Evolutionary conservation across 2,888 invertebrate genomes (phyloP).

Genomic region (Ochropleura plecta): DNA sequence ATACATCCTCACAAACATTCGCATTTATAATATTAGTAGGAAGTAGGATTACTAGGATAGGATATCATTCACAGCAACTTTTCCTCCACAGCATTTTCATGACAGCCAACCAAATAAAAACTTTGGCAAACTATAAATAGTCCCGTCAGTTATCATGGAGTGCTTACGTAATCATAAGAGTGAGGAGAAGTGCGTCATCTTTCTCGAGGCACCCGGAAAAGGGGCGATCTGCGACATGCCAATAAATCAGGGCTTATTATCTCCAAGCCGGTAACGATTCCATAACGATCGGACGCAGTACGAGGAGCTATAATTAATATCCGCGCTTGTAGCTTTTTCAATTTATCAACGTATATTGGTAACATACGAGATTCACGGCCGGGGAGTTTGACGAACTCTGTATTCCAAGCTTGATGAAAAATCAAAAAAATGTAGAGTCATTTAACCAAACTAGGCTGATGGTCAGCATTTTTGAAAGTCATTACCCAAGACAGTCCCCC

Average conservation of each 20-base stretch:
- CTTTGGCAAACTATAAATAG: conserved; percentile 40
- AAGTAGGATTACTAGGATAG: too few relatives aligned
- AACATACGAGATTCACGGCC: conserved; percentile 53
- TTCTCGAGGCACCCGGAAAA: conserved; percentile 67
- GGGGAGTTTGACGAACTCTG: conserved; percentile 42
- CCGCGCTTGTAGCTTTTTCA: conserved; percentile 74
- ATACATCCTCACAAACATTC: too few relatives aligned
- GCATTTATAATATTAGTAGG: too few relatives aligned
- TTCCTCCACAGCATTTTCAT: background rate
- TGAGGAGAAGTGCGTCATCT: conserved; percentile 60
- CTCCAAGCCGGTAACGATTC: conserved; percentile 65
- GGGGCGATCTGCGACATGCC: conserved; percentile 59
- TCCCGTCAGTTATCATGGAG: conserved; percentile 23
- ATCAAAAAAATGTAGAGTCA: too few relatives aligned
- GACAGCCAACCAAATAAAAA: conserved; percentile 17
- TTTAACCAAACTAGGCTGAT: too few relatives aligned
- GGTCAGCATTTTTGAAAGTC: too few relatives aligned
- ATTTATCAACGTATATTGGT: conserved; percentile 76
- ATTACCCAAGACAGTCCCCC: too few relatives aligned
- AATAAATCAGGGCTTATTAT: conserved; percentile 77
- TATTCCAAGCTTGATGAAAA: background rate
- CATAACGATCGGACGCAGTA: conserved; percentile 63
- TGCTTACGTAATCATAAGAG: conserved; percentile 60
- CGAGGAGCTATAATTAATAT: conserved; percentile 76
- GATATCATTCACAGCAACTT: background rate